Base-by-base conservation (phyloP, 2,888 invertebrate genomes). In the Molanna angustata region DNA sequence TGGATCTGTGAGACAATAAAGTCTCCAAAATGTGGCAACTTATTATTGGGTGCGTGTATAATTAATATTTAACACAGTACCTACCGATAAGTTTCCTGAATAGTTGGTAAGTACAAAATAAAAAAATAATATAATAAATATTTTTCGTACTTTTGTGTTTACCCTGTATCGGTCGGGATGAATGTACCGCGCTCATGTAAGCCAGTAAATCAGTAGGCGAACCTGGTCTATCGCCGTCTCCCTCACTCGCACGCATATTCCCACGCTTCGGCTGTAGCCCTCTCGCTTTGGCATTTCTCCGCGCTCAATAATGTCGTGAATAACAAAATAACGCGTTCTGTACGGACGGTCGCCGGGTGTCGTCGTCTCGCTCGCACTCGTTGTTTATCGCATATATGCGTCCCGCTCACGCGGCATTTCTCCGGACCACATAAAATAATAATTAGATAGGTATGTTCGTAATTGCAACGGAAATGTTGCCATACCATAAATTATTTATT, bases 181-280 rank as follows among this genome's bases (percentile, higher is more conserved):
- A 43, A 45, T 33, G 40, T 43, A 49, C 39, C 27, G 53, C 37
- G 42, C 31, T 35, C 37, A 44, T 44, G 27, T 44, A 39, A 51
- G 51, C 40, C 45, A 51, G 35, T 50, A 39, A 44, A 45, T 51
- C 45, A 51, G 51, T 44, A 45, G 45, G 51, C 49, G 35, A 19
- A 39, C 35, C 49, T n/a, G n/a, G n/a, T n/a, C n/a, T n/a, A n/a
- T n/a, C n/a, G n/a, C 22, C 39, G 14, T 47, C 39, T 22, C 47
- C 9, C 39, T 47, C 40, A 16, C 47, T n/a, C 47, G 11, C 17
- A 3, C 7, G 22, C 47, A n/a, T 9, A 39, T 33, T 46, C 46
- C 37, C 47, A 21, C 27, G 27, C 21, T n/a, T 17, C n/a, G 9
- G 11, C 11, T 47, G n/a, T 41, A 2, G 41, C 6, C 43, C 3